Conservation (phyloP, 1,140 invertebrate genomes). For the Drosophila tropicalis region DNA sequence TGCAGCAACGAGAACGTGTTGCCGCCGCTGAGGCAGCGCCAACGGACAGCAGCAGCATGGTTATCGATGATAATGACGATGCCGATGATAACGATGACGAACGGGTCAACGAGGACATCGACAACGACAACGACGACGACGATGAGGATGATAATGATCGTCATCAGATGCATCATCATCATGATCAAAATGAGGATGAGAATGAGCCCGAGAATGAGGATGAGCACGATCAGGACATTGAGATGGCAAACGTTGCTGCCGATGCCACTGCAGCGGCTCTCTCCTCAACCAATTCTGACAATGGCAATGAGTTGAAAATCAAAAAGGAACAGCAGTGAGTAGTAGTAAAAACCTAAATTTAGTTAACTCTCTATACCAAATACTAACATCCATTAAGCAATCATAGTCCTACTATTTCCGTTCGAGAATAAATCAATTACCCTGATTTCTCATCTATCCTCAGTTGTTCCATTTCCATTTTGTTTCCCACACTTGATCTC, state of each 20-base stretch:
- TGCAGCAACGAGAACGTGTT: neutral
- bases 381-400: too few species aligned
- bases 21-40: neutral
- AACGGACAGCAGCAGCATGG: constrained; percentile 1
- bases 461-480: neutral
- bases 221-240: constrained; percentile 32
- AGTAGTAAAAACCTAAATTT: constrained; percentile 26
- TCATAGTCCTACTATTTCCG: too few species aligned
- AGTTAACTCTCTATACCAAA: neutral
- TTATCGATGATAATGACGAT: constrained; percentile 30
- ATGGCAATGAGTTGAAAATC: constrained; percentile 72
- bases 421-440: too few species aligned
- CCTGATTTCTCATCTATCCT: neutral
- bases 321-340: constrained; percentile 83
- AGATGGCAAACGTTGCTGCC: constrained; percentile 19
- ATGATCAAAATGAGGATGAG: constrained; percentile 9
- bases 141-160: constrained; percentile 20
- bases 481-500: neutral
- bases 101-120: neutral
- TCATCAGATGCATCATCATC: constrained; percentile 24
- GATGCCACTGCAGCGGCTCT: neutral
- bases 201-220: constrained; percentile 39
- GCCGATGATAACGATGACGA: constrained; percentile 38
- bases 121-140: constrained; percentile 23
- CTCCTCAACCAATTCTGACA: constrained; percentile 23